These are phyloP conservation scores for Panthera leo DNA, from an alignment of 2,113 vertebrate genomes.

Conservation along the genomic window DNA sequence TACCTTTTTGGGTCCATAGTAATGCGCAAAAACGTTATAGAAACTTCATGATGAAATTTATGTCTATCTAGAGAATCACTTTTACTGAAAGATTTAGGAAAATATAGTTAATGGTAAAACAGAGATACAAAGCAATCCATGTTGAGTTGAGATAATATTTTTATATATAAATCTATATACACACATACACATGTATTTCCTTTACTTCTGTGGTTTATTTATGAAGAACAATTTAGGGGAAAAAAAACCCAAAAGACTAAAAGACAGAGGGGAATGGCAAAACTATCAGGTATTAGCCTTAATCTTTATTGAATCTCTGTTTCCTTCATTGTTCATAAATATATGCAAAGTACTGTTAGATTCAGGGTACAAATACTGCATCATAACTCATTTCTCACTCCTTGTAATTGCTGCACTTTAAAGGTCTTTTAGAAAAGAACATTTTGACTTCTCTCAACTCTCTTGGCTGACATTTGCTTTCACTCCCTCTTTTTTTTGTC, in stretches of 20 bases:
- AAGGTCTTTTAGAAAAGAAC: slow-evolving; percentile 21
- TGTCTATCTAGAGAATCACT: neutral
- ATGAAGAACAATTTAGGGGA: neutral
- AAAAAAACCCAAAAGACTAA: neutral
- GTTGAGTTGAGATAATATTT: neutral
- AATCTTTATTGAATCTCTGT: neutral
- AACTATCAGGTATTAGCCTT: neutral
- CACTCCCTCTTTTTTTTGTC: neutral
- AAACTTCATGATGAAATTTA: neutral
- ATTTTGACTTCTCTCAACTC: neutral
- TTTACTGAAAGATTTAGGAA: neutral
- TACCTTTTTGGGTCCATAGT: neutral
- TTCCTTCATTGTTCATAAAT: slow-evolving; percentile 21
- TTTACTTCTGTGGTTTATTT: slow-evolving; percentile 15
- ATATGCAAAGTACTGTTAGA: neutral
- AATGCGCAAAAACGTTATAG: neutral
- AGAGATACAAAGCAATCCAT: neutral
- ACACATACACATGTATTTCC: neutral
- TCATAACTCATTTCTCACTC: neutral
- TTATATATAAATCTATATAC: neutral
- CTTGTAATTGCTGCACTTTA: neutral
- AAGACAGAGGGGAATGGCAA: neutral
- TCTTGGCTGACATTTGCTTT: slow-evolving; percentile 30
- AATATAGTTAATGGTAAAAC: slow-evolving; percentile 1
- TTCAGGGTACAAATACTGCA: slow-evolving; percentile 6